Base-by-base conservation (phyloP, 2,888 invertebrate genomes). In the Chironomus tentans region DNA sequence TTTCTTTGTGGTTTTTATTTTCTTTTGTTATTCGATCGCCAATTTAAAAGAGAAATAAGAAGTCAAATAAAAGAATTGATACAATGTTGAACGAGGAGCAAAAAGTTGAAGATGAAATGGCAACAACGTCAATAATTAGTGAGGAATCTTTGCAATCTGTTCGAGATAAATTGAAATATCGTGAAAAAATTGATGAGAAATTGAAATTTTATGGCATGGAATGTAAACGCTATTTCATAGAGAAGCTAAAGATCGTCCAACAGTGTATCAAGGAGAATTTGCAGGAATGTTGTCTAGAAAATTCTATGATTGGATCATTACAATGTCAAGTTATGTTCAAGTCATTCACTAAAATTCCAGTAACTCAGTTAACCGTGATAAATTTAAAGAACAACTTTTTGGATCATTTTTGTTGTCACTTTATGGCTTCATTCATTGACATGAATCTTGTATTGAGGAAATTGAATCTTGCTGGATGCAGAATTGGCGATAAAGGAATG, bases 381-480 rank as follows among this genome's bases (percentile, higher is more conserved):
- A 22, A 48, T 7, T n/a, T 71, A 28, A 13, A n/a, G 50, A 24
- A 22, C 18, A 10, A 7, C 21, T 24, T 22, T 65, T 21, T 71
- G 13, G 56, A 71, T 15, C n/a, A n/a, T 15, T 56, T 71, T 56
- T 50, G 76, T 15, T 78, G 77, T 68, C 3, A 76, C 2, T 56
- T 77, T 5, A 18, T 78, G 15, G 24, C 77, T 1, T 68, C 71
- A 10, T 76, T 76, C 6, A n/a, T 78, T 4, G 68, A 76, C 21
- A 22, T 62, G 2, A 77, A 56, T 62, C 18, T 15, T 3, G 15
- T 13, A 0, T 61, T 78, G 18, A n/a, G 68, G 15, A 6, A 76
- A n/a, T 56, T 78, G n/a, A 77, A 77, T 72, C 46, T 78, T 3
- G 47, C 48, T 10, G 69, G 76, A 61, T 77, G 77, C 68, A 15